These are phyloP conservation scores for Recurvirostra avosetta DNA, from an alignment of 2,113 vertebrate genomes.

Conservation along the genomic window DNA sequence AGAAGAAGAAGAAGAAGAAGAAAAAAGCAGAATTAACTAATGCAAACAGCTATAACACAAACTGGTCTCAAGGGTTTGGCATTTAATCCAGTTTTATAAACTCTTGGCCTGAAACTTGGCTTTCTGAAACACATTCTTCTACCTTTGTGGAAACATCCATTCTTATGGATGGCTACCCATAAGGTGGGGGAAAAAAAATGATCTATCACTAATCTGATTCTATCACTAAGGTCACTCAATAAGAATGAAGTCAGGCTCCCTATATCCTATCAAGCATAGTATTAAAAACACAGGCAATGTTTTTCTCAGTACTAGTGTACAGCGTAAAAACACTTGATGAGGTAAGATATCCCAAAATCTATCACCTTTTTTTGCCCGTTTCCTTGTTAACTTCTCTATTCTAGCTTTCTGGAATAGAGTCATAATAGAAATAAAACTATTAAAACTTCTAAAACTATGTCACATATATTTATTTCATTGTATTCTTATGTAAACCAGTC, in stretches of 20 bases:
- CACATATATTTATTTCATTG: background rate
- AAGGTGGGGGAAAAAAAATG: background rate
- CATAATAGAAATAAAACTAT: background rate
- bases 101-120: background rate
- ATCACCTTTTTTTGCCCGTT: background rate
- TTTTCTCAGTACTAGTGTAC: background rate
- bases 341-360: background rate
- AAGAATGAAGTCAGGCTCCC: background rate
- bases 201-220: background rate
- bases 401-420: background rate
- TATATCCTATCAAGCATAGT: background rate
- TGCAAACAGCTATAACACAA: background rate
- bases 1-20: no score
- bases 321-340: background rate
- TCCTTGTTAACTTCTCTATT: background rate
- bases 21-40: background rate
- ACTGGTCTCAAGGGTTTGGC: background rate
- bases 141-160: background rate
- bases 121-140: background rate
- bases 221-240: background rate
- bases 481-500: background rate
- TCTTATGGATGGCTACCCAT: background rate
- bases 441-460: background rate
- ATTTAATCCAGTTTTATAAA: background rate
- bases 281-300: background rate